Percentiles rank a stretch among this genome's conserved stretches.
These are phyloP conservation scores for Ichneumoninae sp. DNA, from an alignment of 2,888 invertebrate genomes.

Conservation along the genomic window DNA sequence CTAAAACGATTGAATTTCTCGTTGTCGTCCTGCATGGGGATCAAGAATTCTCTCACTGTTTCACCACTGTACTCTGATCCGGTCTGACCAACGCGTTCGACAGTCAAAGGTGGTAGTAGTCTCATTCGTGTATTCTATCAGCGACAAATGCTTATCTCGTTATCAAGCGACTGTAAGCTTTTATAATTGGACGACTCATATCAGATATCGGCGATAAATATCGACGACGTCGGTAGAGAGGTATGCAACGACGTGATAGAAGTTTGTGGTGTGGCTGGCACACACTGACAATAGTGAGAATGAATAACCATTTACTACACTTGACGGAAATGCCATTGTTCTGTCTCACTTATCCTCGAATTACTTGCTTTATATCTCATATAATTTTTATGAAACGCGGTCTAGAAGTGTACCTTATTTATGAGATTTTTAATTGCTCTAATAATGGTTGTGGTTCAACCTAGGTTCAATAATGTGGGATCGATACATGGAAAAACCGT, in stretches of 20 bases:
- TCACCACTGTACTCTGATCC: slow-evolving; percentile 6
- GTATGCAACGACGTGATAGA: neutral
- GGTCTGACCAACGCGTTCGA: slow-evolving; percentile 51
- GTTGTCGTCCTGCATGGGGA: neutral
- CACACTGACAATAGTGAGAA: neutral
- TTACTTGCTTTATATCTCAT: neutral
- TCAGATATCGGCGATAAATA: slow-evolving; percentile 74
- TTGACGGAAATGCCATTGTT: neutral
- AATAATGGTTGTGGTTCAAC: neutral
- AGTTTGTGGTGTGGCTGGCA: neutral
- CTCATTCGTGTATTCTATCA: slow-evolving; percentile 56
- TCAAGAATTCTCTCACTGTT: slow-evolving; percentile 27
- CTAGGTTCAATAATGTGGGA: neutral
- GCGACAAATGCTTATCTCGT: slow-evolving; percentile 79
- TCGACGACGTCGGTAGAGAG: slow-evolving; percentile 29
- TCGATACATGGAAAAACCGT: neutral
- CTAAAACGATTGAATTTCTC: neutral
- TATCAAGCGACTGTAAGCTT: slow-evolving; percentile 73
- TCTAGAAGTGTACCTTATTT: neutral
- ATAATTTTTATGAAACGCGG: neutral
- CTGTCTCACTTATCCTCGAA: neutral
- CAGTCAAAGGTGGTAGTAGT: slow-evolving; percentile 57
- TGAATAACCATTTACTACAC: neutral
- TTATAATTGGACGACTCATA: slow-evolving; percentile 77
- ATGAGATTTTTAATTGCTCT: neutral